Conservation (phyloP, 1,140 invertebrate genomes). For the Cydia fagiglandana region DNA sequence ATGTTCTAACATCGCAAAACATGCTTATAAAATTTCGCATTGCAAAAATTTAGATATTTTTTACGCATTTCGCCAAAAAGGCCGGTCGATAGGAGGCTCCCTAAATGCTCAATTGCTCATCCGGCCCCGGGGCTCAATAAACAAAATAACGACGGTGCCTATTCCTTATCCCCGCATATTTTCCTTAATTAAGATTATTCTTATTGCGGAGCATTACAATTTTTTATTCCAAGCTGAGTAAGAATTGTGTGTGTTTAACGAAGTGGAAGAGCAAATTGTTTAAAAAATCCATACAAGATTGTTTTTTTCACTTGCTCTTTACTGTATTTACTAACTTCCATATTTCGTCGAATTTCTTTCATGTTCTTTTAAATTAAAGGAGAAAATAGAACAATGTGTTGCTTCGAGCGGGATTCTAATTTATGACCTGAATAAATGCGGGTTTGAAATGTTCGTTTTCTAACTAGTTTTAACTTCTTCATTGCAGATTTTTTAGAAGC, state of each 20-base stretch:
- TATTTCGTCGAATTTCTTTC: no score
- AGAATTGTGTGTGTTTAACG: background rate
- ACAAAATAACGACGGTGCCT: background rate
- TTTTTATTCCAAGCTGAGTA: background rate
- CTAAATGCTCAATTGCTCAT: background rate
- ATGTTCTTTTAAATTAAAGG: no score
- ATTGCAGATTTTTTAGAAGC: no score
- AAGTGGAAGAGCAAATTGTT: background rate
- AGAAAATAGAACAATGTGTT: no score
- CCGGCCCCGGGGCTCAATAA: background rate
- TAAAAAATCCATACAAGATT: background rate
- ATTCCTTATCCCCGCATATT: background rate
- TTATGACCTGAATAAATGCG: no score
- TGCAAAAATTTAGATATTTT: no score
- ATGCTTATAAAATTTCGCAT: no score
- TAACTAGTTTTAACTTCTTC: no score
- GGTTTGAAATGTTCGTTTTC: no score
- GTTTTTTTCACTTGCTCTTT: background rate
- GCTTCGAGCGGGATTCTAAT: no score
- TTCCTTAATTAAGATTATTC: constrained; percentile 13
- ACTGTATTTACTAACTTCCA: no score
- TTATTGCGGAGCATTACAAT: background rate
- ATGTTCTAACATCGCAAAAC: no score
- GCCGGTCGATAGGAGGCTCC: background rate
- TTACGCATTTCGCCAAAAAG: background rate